Evolutionary conservation across 2,888 invertebrate genomes (phyloP), one percentile per base, ranked within the genome.

Genomic region (Brassicogethes aeneus): DNA sequence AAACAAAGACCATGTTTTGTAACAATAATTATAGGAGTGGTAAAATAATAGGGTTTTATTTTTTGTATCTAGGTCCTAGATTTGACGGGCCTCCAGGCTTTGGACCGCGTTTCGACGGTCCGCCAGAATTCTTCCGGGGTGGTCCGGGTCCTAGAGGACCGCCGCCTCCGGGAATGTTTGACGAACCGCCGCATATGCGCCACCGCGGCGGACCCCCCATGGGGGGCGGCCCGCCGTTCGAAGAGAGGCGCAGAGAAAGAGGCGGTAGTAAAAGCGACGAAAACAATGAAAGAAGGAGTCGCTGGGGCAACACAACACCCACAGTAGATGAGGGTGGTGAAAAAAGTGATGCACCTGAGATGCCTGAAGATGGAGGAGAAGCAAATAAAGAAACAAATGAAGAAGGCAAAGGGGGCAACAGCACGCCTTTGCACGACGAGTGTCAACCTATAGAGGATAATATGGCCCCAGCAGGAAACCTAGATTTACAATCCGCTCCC

Each of bases 61-160:
- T n/a, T 7, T 23, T 23, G 23, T 23, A 7, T 23, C 10, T 23
- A 23, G 23, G 5, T 7, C 23, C 23, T 10, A 5, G 23, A 23
- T 35, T 35, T 33, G 33, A 33, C n/a, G n/a, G n/a, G n/a, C n/a
- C n/a, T n/a, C 44, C 44, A n/a, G 67, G 48, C 29, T 55, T 52
- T 43, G 65, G 50, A 44, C 55, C 51, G 37, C 56, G 55, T 13
- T 58, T 58, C 39, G 61, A 59, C n/a, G 60, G 57, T 3, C 62
- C 60, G n/a, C 58, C 56, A 13, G 60, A 56, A 33, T 55, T 55
- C 35, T 52, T 50, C 32, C 59, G 64, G 3, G 61, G 59, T n/a
- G 61, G 57, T 36, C 40, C 45, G 12, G 56, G 57, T 3, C 54
- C 56, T 37, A 52, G 50, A 33, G 46, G 44, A 13, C 46, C 42